phyloP scores from a whole-genome alignment of 2,888 invertebrate genomes.

The Meiosimyza platycephala region DNA sequence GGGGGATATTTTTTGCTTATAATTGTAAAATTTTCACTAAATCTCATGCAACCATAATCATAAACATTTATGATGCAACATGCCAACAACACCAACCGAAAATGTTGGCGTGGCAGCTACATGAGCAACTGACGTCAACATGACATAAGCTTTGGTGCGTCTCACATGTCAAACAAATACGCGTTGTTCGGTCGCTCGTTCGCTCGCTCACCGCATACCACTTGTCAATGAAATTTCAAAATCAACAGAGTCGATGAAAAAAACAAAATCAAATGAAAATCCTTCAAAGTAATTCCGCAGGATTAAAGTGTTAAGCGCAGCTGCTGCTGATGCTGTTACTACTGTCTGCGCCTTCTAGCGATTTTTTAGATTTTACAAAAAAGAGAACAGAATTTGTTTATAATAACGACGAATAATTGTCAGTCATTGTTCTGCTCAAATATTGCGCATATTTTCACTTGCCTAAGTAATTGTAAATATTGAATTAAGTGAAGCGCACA shows the following conservation, averaged over 20 bases:
- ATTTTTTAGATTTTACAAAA: constrained; percentile 40
- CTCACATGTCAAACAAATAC: constrained; percentile 15
- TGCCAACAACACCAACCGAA: constrained; percentile 26
- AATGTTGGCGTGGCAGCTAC: background rate
- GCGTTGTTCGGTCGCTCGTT: background rate
- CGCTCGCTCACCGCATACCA: background rate
- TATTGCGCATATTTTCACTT: constrained; percentile 39
- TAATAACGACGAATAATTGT: constrained; percentile 51
- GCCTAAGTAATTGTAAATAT: constrained; percentile 59
- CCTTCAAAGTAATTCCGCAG: constrained; percentile 38
- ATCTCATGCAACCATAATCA: constrained; percentile 62
- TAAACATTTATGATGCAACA: constrained; percentile 65
- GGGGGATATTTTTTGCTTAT: constrained; percentile 36
- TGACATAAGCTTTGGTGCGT: constrained; percentile 29
- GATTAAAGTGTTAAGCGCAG: constrained; percentile 48
- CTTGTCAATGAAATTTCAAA: constrained; percentile 11
- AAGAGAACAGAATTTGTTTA: constrained; percentile 46
- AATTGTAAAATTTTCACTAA: constrained; percentile 47
- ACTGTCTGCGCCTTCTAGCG: constrained; percentile 22
- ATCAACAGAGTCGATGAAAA: background rate
- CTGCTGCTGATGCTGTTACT: constrained; percentile 33
- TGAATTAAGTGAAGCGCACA: constrained; percentile 41
- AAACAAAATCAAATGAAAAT: constrained; percentile 26
- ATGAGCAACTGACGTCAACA: constrained; percentile 28
- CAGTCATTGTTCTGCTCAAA: constrained; percentile 32